phyloP scores from a whole-genome alignment of 1,140 invertebrate species.

The Chlorops oryzae region DNA sequence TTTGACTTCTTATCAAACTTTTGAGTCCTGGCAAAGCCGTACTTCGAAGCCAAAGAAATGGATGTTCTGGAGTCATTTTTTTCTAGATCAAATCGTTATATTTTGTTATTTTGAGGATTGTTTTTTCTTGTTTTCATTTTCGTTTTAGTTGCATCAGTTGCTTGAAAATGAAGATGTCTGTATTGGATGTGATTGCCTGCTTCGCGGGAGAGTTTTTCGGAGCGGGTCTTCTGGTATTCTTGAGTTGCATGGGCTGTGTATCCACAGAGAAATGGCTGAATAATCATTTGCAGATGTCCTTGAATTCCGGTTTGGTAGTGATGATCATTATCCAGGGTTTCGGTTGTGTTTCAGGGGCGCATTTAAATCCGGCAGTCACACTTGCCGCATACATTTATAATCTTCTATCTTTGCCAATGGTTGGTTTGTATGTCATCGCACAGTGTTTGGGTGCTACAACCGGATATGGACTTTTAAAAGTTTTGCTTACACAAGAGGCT shows the following conservation, averaged over 20 bases:
- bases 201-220: constrained; percentile 63
- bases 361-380: constrained; percentile 85
- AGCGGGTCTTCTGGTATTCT: constrained; percentile 65
- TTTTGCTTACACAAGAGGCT: constrained; percentile 50
- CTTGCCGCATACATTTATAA: constrained; percentile 56
- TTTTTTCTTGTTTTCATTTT: no score
- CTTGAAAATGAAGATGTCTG: constrained; percentile 36
- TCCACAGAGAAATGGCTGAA: constrained; percentile 20
- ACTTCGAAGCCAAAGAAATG: no score
- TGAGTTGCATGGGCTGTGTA: constrained; percentile 68
- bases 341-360: constrained; percentile 80
- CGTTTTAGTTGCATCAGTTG: no score
- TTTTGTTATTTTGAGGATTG: no score
- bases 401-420: constrained; percentile 55
- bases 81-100: no score
- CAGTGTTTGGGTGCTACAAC: constrained; percentile 64
- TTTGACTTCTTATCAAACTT: no score
- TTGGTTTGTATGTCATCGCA: constrained; percentile 62
- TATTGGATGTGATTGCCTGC: constrained; percentile 36
- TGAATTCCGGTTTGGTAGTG: constrained; percentile 41
- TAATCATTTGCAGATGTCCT: constrained; percentile 27
- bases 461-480: constrained; percentile 59
- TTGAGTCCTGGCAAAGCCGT: no score
- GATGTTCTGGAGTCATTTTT: no score
- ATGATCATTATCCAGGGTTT: constrained; percentile 58